Conservation (phyloP, 2,113 vertebrate genomes). For the Furnarius figulus region DNA sequence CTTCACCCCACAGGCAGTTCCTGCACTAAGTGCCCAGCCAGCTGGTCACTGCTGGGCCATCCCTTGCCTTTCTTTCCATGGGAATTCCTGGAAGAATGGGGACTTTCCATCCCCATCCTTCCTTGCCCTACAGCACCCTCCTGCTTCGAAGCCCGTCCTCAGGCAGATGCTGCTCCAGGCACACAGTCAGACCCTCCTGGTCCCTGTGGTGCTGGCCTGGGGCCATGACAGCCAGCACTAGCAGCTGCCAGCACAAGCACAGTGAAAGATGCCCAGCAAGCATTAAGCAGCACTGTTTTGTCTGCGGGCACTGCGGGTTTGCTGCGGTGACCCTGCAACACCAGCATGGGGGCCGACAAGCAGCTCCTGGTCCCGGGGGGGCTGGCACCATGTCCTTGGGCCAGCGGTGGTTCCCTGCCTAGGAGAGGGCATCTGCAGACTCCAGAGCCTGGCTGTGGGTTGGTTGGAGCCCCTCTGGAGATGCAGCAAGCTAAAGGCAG, state of each 20-base stretch:
- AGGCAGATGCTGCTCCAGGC: background rate
- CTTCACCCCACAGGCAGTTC: background rate
- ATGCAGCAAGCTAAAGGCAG: background rate
- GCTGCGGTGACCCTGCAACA: background rate
- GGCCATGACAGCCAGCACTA: background rate
- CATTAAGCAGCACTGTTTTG: background rate
- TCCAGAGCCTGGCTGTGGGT: background rate
- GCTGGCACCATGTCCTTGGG: accelerated
- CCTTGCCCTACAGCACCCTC: background rate
- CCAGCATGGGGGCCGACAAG: background rate
- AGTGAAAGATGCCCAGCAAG: background rate
- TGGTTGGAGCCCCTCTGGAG: background rate
- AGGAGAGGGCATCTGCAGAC: background rate
- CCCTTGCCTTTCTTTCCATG: background rate
- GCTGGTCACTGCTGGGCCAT: background rate
- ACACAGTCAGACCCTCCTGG: background rate
- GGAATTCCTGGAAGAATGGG: background rate
- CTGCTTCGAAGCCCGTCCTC: background rate
- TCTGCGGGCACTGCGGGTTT: background rate
- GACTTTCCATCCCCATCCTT: background rate
- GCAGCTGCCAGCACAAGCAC: background rate
- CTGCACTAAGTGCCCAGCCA: accelerated
- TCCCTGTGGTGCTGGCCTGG: background rate
- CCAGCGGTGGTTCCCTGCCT: accelerated
- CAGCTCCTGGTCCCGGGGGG: background rate